A percentile compares a stretch with the other conserved stretches of the same genome.
phyloP scores from a whole-genome alignment of 2,113 vertebrate species.

The Sisor rabdophorus region DNA sequence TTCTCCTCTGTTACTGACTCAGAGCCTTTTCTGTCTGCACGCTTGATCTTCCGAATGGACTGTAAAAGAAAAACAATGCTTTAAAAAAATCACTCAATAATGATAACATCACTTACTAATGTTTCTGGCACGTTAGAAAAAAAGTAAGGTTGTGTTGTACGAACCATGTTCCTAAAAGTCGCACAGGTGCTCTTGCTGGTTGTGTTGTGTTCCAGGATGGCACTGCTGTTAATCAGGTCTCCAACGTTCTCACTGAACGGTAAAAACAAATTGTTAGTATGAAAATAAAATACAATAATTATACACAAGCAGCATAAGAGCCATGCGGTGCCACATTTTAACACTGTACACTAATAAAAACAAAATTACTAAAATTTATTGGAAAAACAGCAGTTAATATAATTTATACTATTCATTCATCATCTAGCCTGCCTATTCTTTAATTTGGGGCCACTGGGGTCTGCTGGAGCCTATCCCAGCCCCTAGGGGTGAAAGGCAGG shows the following conservation, averaged over 20 bases:
- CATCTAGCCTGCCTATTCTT: too few relatives aligned
- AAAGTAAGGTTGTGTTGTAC: not conserved
- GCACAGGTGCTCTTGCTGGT: conserved; percentile 80
- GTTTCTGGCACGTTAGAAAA: not conserved
- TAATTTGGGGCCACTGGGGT: too few relatives aligned
- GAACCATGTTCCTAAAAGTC: conserved; percentile 91
- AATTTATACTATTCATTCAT: too few relatives aligned
- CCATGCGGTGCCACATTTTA: too few relatives aligned
- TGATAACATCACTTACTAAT: not conserved
- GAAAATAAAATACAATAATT: not conserved
- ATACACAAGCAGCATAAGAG: too few relatives aligned
- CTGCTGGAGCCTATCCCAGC: too few relatives aligned
- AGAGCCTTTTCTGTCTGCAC: conserved; percentile 90
- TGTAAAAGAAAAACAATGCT: conserved; percentile 52
- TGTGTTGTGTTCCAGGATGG: conserved; percentile 84
- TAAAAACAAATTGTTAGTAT: not conserved
- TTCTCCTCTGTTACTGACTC: conserved; percentile 98
- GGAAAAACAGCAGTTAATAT: too few relatives aligned
- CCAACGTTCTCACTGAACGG: conserved; percentile 82
- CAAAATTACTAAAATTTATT: too few relatives aligned
- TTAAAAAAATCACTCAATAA: too few relatives aligned
- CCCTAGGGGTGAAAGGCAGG: too few relatives aligned
- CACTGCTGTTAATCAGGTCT: conserved; percentile 85
- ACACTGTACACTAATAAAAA: too few relatives aligned
- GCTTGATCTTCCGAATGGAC: conserved; percentile 95